Conservation (phyloP, 2,797 vertebrate species). For the Neomorphus geoffroyi region DNA sequence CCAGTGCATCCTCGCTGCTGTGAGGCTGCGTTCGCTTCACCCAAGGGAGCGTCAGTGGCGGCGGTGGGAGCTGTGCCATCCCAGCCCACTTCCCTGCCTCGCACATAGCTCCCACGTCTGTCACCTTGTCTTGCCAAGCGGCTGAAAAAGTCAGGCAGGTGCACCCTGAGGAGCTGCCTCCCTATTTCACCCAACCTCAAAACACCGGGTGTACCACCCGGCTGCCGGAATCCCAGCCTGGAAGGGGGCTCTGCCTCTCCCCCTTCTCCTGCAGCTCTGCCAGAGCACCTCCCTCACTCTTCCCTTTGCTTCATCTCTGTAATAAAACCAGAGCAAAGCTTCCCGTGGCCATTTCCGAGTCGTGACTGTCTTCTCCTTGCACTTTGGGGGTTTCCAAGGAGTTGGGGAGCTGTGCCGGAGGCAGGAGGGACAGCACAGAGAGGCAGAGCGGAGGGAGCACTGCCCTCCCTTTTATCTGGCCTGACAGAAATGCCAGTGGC, state of each 20-base stretch:
- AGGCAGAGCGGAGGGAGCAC: not conserved
- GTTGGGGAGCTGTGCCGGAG: not conserved
- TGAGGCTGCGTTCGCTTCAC: not conserved
- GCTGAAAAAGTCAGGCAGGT: conserved; percentile 73
- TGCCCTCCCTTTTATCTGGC: not conserved
- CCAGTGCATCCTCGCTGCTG: not conserved
- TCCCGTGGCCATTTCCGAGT: not conserved
- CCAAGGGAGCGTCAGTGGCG: not conserved
- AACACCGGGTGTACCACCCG: not conserved
- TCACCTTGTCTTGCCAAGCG: not conserved
- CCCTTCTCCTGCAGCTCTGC: not conserved
- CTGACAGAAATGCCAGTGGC: not conserved
- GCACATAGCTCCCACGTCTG: conserved; percentile 27
- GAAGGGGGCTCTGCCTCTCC: not conserved
- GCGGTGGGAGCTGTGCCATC: not conserved
- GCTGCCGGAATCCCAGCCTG: not conserved
- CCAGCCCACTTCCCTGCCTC: not conserved
- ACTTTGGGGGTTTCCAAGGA: not conserved
- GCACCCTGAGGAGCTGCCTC: not conserved
- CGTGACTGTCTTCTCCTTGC: not conserved
- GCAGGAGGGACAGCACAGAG: not conserved
- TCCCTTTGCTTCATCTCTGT: not conserved
- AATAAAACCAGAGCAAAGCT: not conserved
- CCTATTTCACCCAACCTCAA: accelerated
- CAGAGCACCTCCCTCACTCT: not conserved